Percentiles rank a stretch among this genome's conserved stretches.
phyloP scores from a whole-genome alignment of 2,888 invertebrate genomes.

The Rhingia rostrata region DNA sequence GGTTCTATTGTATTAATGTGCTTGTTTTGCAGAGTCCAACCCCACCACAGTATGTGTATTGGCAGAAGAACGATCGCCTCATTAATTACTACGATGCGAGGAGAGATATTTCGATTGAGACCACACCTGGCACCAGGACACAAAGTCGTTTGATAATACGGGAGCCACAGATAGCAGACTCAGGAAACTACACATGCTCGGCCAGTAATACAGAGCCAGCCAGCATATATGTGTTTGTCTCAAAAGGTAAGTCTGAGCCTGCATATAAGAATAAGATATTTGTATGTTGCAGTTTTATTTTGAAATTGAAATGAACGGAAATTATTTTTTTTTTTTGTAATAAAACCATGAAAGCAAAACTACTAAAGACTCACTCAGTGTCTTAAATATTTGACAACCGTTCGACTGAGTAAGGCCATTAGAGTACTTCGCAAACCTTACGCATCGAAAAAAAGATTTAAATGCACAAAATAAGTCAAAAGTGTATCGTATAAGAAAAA shows the following conservation, averaged over 20 bases:
- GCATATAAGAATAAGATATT: neutral
- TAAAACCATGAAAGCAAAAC: too few species aligned
- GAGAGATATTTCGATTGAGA: constrained; percentile 91
- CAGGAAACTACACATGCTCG: constrained; percentile 95
- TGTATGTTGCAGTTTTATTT: too few species aligned
- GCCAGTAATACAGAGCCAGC: constrained; percentile 95
- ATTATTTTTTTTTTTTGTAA: too few species aligned
- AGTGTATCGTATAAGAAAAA: too few species aligned
- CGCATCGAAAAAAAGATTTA: too few species aligned
- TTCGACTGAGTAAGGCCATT: too few species aligned
- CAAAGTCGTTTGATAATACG: constrained; percentile 93
- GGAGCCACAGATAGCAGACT: constrained; percentile 92
- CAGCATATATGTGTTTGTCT: constrained; percentile 94
- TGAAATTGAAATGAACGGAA: too few species aligned
- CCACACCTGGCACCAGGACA: constrained; percentile 92
- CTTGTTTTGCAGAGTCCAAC: constrained; percentile 89
- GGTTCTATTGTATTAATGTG: constrained; percentile 75
- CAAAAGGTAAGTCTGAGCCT: constrained; percentile 88
- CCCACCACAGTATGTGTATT: constrained; percentile 96
- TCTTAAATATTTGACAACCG: too few species aligned
- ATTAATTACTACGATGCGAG: constrained; percentile 95
- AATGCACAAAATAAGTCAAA: too few species aligned
- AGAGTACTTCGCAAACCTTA: too few species aligned
- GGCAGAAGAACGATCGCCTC: constrained; percentile 97
- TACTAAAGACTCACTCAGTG: too few species aligned